A percentile compares a stretch with the other conserved stretches of the same genome.
Conservation (phyloP, 2,888 invertebrate species). For the Aproaerema taeniolella region DNA sequence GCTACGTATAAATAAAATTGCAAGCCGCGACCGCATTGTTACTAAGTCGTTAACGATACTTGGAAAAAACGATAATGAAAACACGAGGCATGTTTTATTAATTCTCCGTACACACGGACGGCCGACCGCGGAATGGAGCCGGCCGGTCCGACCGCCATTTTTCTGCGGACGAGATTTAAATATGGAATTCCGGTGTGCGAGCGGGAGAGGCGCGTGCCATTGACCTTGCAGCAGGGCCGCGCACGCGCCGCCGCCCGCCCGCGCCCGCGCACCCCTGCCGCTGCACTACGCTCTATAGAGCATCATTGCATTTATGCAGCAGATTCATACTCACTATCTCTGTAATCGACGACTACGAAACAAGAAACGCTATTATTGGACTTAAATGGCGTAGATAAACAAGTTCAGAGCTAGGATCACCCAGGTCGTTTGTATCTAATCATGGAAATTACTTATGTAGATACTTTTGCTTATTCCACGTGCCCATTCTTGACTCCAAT, state of each 20-base stretch:
- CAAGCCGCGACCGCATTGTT: slow-evolving; percentile 47
- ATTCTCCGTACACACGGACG: slow-evolving; percentile 66
- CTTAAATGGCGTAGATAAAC: too few relatives aligned
- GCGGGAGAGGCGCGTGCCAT: slow-evolving; percentile 74
- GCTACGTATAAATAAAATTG: slow-evolving; percentile 43
- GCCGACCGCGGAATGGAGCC: slow-evolving; percentile 61
- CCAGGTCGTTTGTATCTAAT: too few relatives aligned
- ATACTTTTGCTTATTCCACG: too few relatives aligned
- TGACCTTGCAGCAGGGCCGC: slow-evolving; percentile 73
- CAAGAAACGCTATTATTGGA: too few relatives aligned
- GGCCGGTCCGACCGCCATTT: slow-evolving; percentile 69
- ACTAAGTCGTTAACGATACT: slow-evolving; percentile 59
- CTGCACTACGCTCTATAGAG: slow-evolving; percentile 21
- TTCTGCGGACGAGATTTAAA: slow-evolving; percentile 78
- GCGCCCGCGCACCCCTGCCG: slow-evolving; percentile 29
- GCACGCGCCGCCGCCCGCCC: slow-evolving; percentile 56
- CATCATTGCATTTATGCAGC: slow-evolving; percentile 4
- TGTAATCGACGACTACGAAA: too few relatives aligned
- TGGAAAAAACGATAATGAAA: slow-evolving; percentile 56
- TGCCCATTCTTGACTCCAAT: too few relatives aligned
- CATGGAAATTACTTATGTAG: too few relatives aligned
- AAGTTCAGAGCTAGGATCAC: too few relatives aligned
- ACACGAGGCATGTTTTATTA: slow-evolving; percentile 70
- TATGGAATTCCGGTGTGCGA: slow-evolving; percentile 78
- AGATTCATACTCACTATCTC: background rate